A percentile compares a stretch with the other conserved stretches of the same genome.
These are phyloP conservation scores for Lutjanus erythropterus DNA, from an alignment of 2,113 vertebrate species.

Conservation along the genomic window DNA sequence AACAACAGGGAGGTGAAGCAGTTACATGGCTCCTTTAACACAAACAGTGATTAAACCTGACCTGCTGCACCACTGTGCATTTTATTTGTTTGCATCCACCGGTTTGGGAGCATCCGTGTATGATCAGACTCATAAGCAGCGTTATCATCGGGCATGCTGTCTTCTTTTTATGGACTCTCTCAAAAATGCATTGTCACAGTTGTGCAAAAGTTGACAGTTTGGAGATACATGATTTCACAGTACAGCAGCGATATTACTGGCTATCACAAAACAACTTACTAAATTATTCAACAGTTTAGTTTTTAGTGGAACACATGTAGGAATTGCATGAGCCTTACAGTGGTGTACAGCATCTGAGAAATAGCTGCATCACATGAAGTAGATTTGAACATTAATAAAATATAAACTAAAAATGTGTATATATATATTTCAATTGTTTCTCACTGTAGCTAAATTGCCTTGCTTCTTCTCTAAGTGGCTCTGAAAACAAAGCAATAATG, in stretches of 20 bases:
- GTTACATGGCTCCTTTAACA: too few relatives aligned
- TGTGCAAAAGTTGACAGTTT: background rate
- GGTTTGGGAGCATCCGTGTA: too few relatives aligned
- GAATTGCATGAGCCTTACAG: background rate
- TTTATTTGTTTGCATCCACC: background rate
- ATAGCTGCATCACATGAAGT: background rate
- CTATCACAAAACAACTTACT: background rate
- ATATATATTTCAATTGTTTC: background rate
- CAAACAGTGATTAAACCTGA: too few relatives aligned
- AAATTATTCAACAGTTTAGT: background rate
- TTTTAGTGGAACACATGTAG: background rate
- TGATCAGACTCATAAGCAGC: background rate
- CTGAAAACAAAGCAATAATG: constrained; percentile 18
- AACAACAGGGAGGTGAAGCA: too few relatives aligned
- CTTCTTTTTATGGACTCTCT: background rate
- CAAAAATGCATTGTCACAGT: background rate
- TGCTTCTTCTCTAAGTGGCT: background rate
- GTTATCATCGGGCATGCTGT: background rate
- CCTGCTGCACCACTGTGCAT: background rate
- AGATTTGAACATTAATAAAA: background rate
- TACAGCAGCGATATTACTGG: background rate
- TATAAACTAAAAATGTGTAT: background rate
- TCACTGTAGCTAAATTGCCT: background rate
- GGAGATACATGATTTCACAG: background rate
- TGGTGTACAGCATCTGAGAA: background rate